Evolutionary conservation across 53 echinoderm and acorn worm genomes (phyloP).

Genomic region (Glandiceps talaboti): DNA sequence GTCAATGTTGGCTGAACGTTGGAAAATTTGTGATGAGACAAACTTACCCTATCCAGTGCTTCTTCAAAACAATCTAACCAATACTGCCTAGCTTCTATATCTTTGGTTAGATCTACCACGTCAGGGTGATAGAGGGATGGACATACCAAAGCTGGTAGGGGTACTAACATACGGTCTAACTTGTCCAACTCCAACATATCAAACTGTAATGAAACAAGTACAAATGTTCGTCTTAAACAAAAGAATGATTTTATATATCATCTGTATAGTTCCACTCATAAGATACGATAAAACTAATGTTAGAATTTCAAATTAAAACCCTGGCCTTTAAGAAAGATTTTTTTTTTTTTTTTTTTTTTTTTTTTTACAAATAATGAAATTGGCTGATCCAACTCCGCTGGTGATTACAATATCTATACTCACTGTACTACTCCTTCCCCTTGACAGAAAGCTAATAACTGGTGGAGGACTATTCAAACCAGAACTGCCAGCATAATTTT

Average conservation of each 20-base stretch:
- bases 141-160: neutral
- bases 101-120: slow-evolving; percentile 7
- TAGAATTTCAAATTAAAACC: too few relatives aligned
- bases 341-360: too few relatives aligned
- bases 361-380: too few relatives aligned
- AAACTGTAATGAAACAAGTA: too few relatives aligned
- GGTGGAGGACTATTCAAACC: slow-evolving; percentile 9
- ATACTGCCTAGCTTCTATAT: slow-evolving; percentile 3
- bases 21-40: neutral
- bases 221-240: too few relatives aligned
- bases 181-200: slow-evolving; percentile 8
- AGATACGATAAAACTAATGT: too few relatives aligned
- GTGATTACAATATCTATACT: too few relatives aligned
- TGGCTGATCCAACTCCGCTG: too few relatives aligned
- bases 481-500: slow-evolving; percentile 11
- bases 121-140: slow-evolving; percentile 5
- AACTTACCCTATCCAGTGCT: slow-evolving; percentile 5
- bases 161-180: neutral
- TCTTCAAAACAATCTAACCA: slow-evolving; percentile 13
- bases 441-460: neutral
- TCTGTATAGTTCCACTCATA: too few relatives aligned
- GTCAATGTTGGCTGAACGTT: too few relatives aligned
- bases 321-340: too few relatives aligned
- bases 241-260: too few relatives aligned
- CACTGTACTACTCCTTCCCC: neutral